These are phyloP conservation scores for Idaea straminata DNA, from an alignment of 2,888 invertebrate species.

Conservation along the genomic window DNA sequence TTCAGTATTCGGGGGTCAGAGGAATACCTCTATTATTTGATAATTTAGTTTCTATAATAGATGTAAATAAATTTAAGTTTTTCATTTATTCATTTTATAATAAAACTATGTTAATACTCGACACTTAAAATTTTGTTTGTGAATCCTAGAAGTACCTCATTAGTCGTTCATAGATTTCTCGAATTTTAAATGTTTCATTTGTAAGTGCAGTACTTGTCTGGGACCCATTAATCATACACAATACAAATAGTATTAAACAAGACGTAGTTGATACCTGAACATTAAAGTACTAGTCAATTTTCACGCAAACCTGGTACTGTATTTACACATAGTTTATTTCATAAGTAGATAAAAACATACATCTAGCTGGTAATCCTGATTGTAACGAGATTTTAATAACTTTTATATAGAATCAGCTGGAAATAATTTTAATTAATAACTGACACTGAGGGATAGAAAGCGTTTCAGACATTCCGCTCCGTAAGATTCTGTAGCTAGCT, in stretches of 20 bases:
- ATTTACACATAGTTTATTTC: conserved; percentile 26
- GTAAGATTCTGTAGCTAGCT: no score
- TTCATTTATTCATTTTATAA: conserved; percentile 19
- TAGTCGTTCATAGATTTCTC: conserved; percentile 40
- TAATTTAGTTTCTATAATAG: conserved; percentile 14
- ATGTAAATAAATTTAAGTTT: conserved; percentile 15
- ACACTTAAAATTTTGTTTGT: conserved; percentile 35
- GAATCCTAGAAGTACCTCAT: conserved; percentile 36
- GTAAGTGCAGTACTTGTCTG: conserved; percentile 43
- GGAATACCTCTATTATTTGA: conserved; percentile 11
- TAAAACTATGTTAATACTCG: conserved; percentile 42
- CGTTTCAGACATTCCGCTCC: no score
- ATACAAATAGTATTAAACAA: conserved; percentile 14
- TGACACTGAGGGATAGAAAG: no score
- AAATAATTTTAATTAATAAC: no score
- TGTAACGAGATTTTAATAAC: no score
- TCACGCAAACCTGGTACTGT: conserved; percentile 39
- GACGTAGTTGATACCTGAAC: conserved; percentile 21
- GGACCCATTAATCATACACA: conserved; percentile 31
- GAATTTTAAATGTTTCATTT: conserved; percentile 41
- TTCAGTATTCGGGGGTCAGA: neutral
- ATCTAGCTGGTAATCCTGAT: no score
- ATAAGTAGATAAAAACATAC: neutral
- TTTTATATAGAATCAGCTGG: no score
- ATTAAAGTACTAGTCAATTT: conserved; percentile 51